Conservation (phyloP, 2,797 vertebrate species). For the Trematomus bernacchii region DNA sequence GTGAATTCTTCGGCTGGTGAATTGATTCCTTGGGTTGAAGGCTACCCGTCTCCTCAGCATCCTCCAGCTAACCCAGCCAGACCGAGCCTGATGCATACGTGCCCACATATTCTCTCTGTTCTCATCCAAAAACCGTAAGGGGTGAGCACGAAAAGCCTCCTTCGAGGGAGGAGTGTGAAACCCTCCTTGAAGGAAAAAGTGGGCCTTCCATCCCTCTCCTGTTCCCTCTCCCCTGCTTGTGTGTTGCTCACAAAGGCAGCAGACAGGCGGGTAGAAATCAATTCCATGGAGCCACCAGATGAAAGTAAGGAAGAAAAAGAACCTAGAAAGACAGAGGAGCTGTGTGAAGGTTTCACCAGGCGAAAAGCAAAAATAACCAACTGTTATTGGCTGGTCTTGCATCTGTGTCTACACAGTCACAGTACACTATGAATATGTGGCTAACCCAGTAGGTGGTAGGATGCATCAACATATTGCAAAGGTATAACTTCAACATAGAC, state of each 20-base stretch:
- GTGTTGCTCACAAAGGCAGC: constrained; percentile 81
- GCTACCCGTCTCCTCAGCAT: constrained; percentile 71
- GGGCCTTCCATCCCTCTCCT: constrained; percentile 66
- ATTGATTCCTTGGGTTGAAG: constrained; percentile 82
- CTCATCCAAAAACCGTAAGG: constrained; percentile 71
- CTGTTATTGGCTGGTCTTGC: constrained; percentile 55
- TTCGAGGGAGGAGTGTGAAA: constrained; percentile 75
- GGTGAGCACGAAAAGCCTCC: constrained; percentile 71
- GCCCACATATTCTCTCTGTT: constrained; percentile 81
- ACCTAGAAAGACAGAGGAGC: constrained; percentile 61
- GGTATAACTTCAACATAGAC: constrained; percentile 17
- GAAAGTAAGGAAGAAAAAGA: constrained; percentile 74
- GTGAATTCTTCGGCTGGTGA: constrained; percentile 63
- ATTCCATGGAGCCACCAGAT: constrained; percentile 81
- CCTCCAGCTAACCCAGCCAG: constrained; percentile 70
- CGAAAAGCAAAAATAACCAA: constrained; percentile 77
- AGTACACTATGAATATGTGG: constrained; percentile 48
- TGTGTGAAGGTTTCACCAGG: constrained; percentile 67
- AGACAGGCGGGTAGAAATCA: constrained; percentile 80
- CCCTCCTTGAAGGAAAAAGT: constrained; percentile 77
- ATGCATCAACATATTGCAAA: constrained; percentile 19
- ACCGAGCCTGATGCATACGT: constrained; percentile 66
- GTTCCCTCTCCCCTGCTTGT: constrained; percentile 57
- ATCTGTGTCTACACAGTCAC: constrained; percentile 57
- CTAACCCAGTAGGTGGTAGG: constrained; percentile 27